Conservation (phyloP, 2,797 vertebrate species). For the Peromyscus melanophrys region DNA sequence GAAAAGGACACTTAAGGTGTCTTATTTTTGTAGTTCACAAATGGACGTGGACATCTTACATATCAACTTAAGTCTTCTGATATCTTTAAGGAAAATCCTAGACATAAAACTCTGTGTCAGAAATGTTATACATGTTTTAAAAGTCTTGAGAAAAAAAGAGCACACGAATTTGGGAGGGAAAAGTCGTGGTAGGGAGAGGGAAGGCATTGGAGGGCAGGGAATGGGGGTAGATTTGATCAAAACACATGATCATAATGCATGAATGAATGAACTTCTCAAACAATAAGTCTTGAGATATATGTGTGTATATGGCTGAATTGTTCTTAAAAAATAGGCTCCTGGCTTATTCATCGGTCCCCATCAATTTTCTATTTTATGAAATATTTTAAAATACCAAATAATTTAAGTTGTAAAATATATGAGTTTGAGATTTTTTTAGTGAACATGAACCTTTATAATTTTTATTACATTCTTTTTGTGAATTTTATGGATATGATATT, state of each 20-base stretch:
- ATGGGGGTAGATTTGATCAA: background rate
- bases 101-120: background rate
- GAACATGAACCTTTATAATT: background rate
- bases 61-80: constrained; percentile 29
- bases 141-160: background rate
- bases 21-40: constrained; percentile 33
- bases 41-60: background rate
- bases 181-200: background rate
- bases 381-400: background rate
- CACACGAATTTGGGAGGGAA: background rate
- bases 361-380: constrained; percentile 26
- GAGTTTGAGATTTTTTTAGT: constrained; percentile 41
- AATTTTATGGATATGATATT: background rate
- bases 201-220: background rate
- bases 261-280: background rate
- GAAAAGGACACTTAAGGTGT: background rate
- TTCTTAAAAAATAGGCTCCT: background rate
- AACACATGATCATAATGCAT: background rate
- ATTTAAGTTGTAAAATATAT: constrained; percentile 52
- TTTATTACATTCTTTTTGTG: background rate
- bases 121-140: background rate
- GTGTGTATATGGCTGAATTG: background rate
- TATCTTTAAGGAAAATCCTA: constrained; percentile 42
- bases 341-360: background rate
- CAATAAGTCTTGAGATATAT: background rate